Evolutionary conservation across 1,140 invertebrate species (phyloP), one percentile per base, ranked within the genome.

Genomic region (Megathymus violae): DNA sequence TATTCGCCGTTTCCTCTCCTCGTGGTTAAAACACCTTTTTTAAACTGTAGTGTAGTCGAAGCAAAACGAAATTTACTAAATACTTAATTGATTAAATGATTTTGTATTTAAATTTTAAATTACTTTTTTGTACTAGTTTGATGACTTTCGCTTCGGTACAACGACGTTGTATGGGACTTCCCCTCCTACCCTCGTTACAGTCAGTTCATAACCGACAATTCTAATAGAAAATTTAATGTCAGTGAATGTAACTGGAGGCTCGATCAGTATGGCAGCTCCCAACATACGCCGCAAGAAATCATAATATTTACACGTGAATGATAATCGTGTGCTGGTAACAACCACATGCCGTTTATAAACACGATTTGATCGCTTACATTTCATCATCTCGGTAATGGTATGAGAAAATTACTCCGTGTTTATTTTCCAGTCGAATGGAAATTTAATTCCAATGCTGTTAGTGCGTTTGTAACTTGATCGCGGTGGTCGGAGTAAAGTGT

Each of bases 331-430:
- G 50, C 10, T 40, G 27, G 27, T 22, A 22, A 22, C 9, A 31
- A 31, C 27, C 27, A 31, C 27, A 40, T 52, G 14, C 15, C 9
- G 17, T 9, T 34, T 10, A 52, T 52, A 22, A 52, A 40, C 34
- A 40, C 15, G 19, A n/a, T 38, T 38, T 51, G 17, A 51, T 38
- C 34, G 10, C 27, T 6, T 10, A 38, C 31, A 38, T 38, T 38
- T 31, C 48, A 17, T 38, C 15, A 19, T 51, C 31, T 36, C 36
- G 31, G 17, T 51, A 51, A 51, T 51, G 48, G 31, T 51, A 51
- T 17, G n/a, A n/a, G 48, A 51, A 51, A 38, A 51, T 51, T 51
- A 13, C 48, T 17, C 7, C 48, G 16, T 0, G 48, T 38, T 50
- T 50, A 34, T 50, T 34, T 50, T 15, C 27, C 14, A 36, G 11